phyloP scores from a whole-genome alignment of 2,888 invertebrate species.

The Amphimallon solstitiale region DNA sequence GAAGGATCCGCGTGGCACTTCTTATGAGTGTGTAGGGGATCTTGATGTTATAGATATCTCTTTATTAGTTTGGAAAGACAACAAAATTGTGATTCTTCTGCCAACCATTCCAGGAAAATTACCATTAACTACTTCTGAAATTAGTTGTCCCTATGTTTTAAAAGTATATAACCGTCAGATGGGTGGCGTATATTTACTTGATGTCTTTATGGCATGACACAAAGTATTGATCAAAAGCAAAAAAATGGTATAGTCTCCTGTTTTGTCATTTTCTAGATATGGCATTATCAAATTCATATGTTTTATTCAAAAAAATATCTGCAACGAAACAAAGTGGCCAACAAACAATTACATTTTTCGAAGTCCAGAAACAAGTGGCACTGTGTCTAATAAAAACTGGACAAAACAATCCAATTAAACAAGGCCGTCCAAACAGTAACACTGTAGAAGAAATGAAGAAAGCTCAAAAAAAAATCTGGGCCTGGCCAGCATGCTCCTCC shows the following conservation, averaged over 20 bases:
- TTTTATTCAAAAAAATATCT: background rate
- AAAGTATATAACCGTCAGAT: constrained; percentile 21
- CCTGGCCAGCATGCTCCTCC: constrained; percentile 1
- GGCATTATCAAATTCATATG: background rate
- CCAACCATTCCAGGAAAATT: constrained; percentile 44
- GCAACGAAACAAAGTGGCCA: background rate
- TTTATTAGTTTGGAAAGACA: constrained; percentile 44
- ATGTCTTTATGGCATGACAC: background rate
- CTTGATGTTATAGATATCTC: constrained; percentile 40
- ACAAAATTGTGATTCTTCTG: constrained; percentile 47
- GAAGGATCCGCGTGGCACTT: constrained; percentile 47
- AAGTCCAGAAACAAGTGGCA: background rate
- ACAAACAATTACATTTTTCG: background rate
- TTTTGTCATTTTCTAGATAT: constrained; percentile 16
- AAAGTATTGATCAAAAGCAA: background rate
- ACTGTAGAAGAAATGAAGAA: too few species aligned
- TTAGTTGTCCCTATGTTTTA: constrained; percentile 9
- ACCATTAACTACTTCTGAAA: constrained; percentile 21
- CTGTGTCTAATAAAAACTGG: too few species aligned
- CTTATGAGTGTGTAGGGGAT: constrained; percentile 47
- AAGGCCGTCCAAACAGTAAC: too few species aligned
- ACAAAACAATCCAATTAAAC: too few species aligned
- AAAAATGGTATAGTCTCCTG: background rate
- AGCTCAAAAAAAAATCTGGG: too few species aligned
- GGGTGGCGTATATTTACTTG: constrained; percentile 3